These are phyloP conservation scores for Drepana arcuata DNA, from an alignment of 1,140 invertebrate genomes.

Conservation along the genomic window DNA sequence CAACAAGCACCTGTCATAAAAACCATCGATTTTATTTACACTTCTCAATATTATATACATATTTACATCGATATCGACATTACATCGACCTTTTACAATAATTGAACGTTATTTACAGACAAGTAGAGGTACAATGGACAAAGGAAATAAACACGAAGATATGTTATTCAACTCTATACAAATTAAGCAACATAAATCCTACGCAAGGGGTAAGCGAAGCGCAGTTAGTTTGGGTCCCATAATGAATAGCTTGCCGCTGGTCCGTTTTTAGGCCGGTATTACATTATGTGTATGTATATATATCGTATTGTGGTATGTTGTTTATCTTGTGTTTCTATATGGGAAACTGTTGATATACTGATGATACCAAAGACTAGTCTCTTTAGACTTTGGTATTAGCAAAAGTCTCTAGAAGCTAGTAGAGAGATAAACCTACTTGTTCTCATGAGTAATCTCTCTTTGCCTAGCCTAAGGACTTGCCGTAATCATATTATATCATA, in stretches of 20 bases:
- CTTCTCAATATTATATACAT: conserved; percentile 46
- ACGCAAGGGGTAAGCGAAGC: conserved; percentile 7
- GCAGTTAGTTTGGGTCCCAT: conserved; percentile 16
- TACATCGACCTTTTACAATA: no score
- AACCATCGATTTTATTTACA: conserved; percentile 69
- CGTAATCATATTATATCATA: no score
- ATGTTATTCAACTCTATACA: conserved; percentile 21
- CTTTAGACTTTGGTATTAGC: no score
- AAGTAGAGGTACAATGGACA: no score
- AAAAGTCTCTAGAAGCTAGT: no score
- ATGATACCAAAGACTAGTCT: no score
- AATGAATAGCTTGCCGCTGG: conserved; percentile 10
- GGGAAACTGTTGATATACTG: no score
- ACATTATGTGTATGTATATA: not conserved
- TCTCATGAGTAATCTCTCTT: no score
- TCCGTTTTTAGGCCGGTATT: conserved; percentile 4
- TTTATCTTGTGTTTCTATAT: not conserved
- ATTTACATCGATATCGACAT: no score
- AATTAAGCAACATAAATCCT: conserved; percentile 1
- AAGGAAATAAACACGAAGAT: conserved; percentile 23
- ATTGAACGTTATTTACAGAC: conserved; percentile 43
- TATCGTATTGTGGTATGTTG: not conserved
- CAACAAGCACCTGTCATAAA: conserved; percentile 48
- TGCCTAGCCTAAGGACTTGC: no score
- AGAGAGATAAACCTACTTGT: no score